Evolutionary conservation across 37 sponge, comb jelly and placozoan species (phyloP).

Genomic region (Theonella swinhoei): DNA sequence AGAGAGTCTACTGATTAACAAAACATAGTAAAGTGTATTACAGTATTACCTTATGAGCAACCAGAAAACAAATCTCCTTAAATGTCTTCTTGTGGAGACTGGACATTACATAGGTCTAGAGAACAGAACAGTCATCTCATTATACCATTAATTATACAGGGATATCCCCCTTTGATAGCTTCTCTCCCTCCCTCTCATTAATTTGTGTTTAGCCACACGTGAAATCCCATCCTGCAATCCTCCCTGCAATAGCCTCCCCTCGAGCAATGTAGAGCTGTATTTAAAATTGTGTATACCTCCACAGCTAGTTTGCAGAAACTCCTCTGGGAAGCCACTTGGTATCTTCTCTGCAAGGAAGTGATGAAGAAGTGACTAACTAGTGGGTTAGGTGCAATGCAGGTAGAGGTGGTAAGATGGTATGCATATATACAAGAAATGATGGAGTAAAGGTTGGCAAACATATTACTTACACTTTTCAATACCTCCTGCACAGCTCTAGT

Average conservation of each 20-base stretch:
- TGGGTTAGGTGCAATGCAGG: too few relatives aligned
- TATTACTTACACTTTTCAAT: conserved; percentile 42
- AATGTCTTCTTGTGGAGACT: conserved; percentile 63
- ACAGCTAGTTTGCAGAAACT: conserved; percentile 55
- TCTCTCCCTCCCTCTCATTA: too few relatives aligned
- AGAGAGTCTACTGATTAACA: too few relatives aligned
- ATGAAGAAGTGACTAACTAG: background rate
- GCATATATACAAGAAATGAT: too few relatives aligned
- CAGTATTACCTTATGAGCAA: conserved; percentile 48
- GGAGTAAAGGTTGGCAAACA: too few relatives aligned
- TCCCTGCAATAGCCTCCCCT: too few relatives aligned
- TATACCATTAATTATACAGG: too few relatives aligned
- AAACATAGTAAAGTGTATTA: too few relatives aligned
- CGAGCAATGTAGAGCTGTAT: background rate
- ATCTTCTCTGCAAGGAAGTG: conserved; percentile 47
- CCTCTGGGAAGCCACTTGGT: conserved; percentile 28
- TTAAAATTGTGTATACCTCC: conserved; percentile 29
- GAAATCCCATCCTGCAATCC: background rate
- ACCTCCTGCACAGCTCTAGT: conserved; percentile 51
- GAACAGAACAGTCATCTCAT: background rate
- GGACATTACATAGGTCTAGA: conserved; percentile 82
- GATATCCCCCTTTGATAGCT: too few relatives aligned
- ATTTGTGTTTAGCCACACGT: too few relatives aligned
- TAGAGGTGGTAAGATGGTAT: too few relatives aligned
- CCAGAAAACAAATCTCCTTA: conserved; percentile 57